Evolutionary conservation across 2,888 invertebrate genomes (phyloP).

Genomic region (Pocota personata): DNA sequence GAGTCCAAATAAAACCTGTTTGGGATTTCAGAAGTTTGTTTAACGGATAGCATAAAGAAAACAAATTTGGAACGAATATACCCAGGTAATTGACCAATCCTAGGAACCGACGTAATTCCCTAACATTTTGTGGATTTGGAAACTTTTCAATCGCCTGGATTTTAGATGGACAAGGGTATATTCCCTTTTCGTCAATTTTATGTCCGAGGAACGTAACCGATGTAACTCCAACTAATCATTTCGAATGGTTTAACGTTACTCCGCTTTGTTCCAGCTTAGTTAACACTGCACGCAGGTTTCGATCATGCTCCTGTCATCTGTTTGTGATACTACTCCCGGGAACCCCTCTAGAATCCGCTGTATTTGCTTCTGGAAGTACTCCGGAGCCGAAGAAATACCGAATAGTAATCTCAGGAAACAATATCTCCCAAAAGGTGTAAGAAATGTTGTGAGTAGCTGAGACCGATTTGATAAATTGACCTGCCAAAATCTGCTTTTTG

Average conservation of each 20-base stretch:
- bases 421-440: constrained; percentile 3
- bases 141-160: too few species aligned
- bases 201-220: too few species aligned
- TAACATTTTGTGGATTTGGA: constrained; percentile 18
- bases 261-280: constrained; percentile 17
- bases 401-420: constrained; percentile 16
- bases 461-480: background rate
- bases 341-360: too few species aligned
- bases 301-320: too few species aligned
- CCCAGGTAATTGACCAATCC: constrained; percentile 37
- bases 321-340: too few species aligned
- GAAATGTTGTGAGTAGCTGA: constrained; percentile 21
- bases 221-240: constrained; percentile 21
- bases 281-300: constrained; percentile 16
- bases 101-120: constrained; percentile 36
- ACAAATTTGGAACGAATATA: constrained; percentile 37
- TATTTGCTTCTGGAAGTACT: too few species aligned
- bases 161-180: too few species aligned
- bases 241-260: constrained; percentile 25
- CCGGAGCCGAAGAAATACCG: too few species aligned
- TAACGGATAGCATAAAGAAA: constrained; percentile 22
- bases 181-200: too few species aligned
- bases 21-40: constrained; percentile 24
- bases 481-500: too few species aligned
- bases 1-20: constrained; percentile 6